phyloP scores from a whole-genome alignment of 2,113 vertebrate genomes.

The Chelonoidis abingdonii region DNA sequence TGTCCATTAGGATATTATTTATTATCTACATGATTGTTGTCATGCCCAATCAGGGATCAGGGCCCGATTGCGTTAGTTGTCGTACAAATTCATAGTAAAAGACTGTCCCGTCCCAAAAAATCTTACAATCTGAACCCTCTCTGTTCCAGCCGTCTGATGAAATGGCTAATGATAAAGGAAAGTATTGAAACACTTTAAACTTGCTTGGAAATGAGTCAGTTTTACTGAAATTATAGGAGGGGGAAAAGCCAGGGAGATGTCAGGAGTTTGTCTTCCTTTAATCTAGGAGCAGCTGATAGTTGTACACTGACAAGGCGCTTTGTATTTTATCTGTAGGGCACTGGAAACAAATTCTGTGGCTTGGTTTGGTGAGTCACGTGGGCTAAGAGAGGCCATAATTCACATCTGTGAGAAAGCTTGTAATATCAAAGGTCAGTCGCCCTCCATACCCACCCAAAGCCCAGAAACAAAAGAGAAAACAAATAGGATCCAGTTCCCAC shows the following conservation, averaged over 20 bases:
- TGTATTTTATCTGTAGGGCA: neutral
- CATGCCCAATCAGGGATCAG: neutral
- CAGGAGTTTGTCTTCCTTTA: neutral
- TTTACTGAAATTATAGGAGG: conserved; percentile 1
- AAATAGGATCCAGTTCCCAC: neutral
- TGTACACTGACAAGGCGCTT: neutral
- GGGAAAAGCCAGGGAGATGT: neutral
- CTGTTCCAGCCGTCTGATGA: neutral
- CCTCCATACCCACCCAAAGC: neutral
- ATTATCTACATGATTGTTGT: neutral
- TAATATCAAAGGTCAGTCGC: fast-evolving
- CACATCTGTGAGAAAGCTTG: neutral
- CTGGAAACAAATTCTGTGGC: conserved; percentile 21
- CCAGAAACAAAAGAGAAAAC: neutral
- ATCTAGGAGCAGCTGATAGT: conserved; percentile 5
- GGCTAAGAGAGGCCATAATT: neutral
- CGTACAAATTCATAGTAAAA: neutral
- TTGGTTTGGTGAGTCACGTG: conserved; percentile 30
- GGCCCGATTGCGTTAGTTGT: neutral
- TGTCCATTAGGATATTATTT: neutral
- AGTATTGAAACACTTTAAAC: neutral
- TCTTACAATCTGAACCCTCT: neutral
- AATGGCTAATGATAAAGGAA: neutral
- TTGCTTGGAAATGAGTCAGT: neutral
- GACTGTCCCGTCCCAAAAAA: neutral